These are phyloP conservation scores for Clivina fossor DNA, from an alignment of 2,888 invertebrate genomes.

Conservation along the genomic window DNA sequence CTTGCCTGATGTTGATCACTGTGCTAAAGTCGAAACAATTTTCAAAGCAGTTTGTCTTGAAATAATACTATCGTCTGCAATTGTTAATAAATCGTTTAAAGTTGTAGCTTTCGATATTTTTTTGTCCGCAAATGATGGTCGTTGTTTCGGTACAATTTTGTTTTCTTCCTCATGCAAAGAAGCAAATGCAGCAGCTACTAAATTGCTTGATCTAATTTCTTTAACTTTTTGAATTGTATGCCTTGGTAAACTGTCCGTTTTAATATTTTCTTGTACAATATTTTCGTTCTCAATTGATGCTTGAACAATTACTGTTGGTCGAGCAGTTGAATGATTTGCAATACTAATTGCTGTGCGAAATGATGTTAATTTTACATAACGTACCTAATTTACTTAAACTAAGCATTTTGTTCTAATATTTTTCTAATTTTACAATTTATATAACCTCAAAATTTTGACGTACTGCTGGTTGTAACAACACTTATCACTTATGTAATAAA, in stretches of 20 bases:
- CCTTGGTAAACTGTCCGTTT: slow-evolving; percentile 11
- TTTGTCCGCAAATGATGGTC: slow-evolving; percentile 56
- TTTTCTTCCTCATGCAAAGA: slow-evolving; percentile 57
- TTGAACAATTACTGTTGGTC: slow-evolving; percentile 24
- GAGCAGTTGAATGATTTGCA: slow-evolving; percentile 26
- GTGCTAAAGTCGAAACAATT: slow-evolving; percentile 72
- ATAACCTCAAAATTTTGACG: slow-evolving; percentile 24
- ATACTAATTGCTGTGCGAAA: slow-evolving; percentile 13
- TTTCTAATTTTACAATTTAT: slow-evolving; percentile 5
- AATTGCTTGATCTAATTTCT: slow-evolving; percentile 12
- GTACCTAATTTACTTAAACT: slow-evolving; percentile 30
- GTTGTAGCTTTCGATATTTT: slow-evolving; percentile 63
- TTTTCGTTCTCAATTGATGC: slow-evolving; percentile 17
- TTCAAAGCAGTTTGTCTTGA: slow-evolving; percentile 69
- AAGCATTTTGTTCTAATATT: slow-evolving; percentile 19
- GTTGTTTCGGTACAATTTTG: slow-evolving; percentile 40
- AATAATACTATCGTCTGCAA: slow-evolving; percentile 63
- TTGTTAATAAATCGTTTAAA: slow-evolving; percentile 63
- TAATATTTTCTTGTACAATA: slow-evolving; percentile 7
- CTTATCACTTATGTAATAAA: too few relatives aligned
- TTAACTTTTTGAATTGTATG: slow-evolving; percentile 15
- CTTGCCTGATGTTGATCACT: slow-evolving; percentile 67
- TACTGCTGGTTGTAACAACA: too few relatives aligned
- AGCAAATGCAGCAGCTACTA: slow-evolving; percentile 73
- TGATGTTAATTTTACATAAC: slow-evolving; percentile 23